phyloP scores from a whole-genome alignment of 2,797 vertebrate species.

The Lateolabrax maculatus region DNA sequence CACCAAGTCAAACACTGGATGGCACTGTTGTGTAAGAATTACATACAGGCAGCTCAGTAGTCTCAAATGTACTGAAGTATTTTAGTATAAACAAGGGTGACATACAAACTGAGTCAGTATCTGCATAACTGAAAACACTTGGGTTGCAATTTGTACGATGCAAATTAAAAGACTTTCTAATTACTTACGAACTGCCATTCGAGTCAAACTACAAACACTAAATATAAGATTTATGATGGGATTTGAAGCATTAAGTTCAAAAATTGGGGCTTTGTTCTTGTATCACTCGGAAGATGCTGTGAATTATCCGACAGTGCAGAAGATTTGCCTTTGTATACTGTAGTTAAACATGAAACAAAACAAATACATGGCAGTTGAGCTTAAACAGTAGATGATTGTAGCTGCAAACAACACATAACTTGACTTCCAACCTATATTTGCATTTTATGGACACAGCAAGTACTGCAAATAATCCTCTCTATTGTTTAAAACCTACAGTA shows the following conservation, averaged over 20 bases:
- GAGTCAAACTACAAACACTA: background rate
- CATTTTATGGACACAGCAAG: background rate
- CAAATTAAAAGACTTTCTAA: too few species aligned
- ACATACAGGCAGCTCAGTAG: background rate
- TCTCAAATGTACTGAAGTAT: background rate
- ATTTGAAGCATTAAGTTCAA: too few species aligned
- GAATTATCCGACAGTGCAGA: background rate
- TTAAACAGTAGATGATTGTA: background rate
- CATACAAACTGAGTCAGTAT: background rate
- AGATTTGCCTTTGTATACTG: background rate
- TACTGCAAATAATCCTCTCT: background rate
- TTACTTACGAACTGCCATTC: background rate
- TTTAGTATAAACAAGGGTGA: background rate
- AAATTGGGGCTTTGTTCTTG: background rate
- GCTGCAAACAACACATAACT: background rate
- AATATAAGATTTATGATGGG: too few species aligned
- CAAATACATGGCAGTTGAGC: background rate
- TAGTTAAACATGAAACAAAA: background rate
- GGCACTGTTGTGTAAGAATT: constrained; percentile 34
- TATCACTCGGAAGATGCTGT: background rate
- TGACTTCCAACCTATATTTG: background rate
- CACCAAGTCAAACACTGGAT: constrained; percentile 32
- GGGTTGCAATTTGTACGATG: too few species aligned
- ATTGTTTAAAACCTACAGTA: constrained; percentile 6
- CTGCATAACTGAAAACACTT: background rate